Evolutionary conservation across 2,888 invertebrate species (phyloP).

Genomic region (Lithophane leautieri): DNA sequence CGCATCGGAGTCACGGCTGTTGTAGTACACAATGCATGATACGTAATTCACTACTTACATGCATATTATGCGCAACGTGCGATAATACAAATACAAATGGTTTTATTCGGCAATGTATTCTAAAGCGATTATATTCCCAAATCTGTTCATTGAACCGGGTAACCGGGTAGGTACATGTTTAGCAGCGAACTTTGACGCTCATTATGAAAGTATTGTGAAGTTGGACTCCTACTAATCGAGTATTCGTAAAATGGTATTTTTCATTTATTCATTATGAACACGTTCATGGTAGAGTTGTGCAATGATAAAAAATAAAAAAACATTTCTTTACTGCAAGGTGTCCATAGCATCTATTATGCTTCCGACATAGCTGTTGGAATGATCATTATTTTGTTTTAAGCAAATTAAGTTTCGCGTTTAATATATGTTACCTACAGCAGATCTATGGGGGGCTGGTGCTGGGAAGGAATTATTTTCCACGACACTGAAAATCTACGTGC

Average conservation of each 20-base stretch:
- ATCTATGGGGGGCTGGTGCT: background rate
- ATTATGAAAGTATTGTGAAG: background rate
- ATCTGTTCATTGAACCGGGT: constrained; percentile 46
- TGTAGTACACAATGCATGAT: constrained; percentile 56
- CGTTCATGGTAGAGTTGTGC: background rate
- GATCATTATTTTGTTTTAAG: background rate
- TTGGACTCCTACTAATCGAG: background rate
- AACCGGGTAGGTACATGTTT: constrained; percentile 6
- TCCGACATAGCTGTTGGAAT: background rate
- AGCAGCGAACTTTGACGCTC: constrained; percentile 4
- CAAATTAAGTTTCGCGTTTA: background rate
- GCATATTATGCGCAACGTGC: constrained; percentile 39
- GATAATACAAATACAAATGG: constrained; percentile 44
- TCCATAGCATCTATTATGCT: background rate
- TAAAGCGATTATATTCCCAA: constrained; percentile 51
- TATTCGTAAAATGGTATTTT: background rate
- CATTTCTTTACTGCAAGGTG: background rate
- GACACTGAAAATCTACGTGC: background rate
- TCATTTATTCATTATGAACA: background rate
- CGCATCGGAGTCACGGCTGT: constrained; percentile 78
- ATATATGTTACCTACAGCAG: background rate
- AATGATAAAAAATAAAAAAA: background rate
- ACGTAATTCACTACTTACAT: constrained; percentile 51
- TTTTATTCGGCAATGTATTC: constrained; percentile 46
- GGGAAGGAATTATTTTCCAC: background rate